Evolutionary conservation across 2,113 vertebrate species (phyloP), one percentile per base, ranked within the genome.

Genomic region (Lampris incognitus): DNA sequence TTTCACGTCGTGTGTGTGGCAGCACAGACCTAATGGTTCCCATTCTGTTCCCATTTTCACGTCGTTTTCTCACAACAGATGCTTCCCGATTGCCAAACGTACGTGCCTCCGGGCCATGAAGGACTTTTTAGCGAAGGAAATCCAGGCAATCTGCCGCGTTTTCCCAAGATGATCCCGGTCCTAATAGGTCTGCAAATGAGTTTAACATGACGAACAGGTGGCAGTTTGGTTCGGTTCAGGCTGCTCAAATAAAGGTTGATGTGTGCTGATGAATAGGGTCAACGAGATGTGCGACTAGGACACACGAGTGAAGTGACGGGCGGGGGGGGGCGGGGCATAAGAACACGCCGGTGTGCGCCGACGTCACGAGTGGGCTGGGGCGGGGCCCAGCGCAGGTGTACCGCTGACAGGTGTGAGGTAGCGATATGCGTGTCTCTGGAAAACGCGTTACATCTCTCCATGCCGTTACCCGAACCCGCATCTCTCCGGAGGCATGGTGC

Each of bases 381-480:
- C 74, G 79, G 37, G 7, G 6, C 66, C 13, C 92, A 92, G 6
- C 66, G 13, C 92, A 92, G 92, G 92, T 94, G 70, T 85, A 50
- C 65, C 0, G 59, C 6, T 10, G n/a, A 11, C 88, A 92, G 88
- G 87, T 90, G 87, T 59, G 48, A 54, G 37, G 52, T 39, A 51
- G 56, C 44, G 70, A 77, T 74, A 90, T 84, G 88, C 69, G 75
- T 59, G 69, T 48, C n/a, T 24, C 57, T 67, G 81, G 67, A 70
- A 63, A 88, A 58, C 62, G 48, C 39, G 76, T 46, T 0, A 0
- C 37, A 44, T 1, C 3, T 24, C 37, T 1, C 2, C 0, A 49
- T 44, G 72, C 71, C 61, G 78, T 44, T 79, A 66, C 37, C 56
- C 63, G 41, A 52, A 44, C 62, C 54, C 58, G 6, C 0, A 6